phyloP scores from a whole-genome alignment of 53 echinoderm and acorn worm genomes.

The Antedon mediterranea region DNA sequence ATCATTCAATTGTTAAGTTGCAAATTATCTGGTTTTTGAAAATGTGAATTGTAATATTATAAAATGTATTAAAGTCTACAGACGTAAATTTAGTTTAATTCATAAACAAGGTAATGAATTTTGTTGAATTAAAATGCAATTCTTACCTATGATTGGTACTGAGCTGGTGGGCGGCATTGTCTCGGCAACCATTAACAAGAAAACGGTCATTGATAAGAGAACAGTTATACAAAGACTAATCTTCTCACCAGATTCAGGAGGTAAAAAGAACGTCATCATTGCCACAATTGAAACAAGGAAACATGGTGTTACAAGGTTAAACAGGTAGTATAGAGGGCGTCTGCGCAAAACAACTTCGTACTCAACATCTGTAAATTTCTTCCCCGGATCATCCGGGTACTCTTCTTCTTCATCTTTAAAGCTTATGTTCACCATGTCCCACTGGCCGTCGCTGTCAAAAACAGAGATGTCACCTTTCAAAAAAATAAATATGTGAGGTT shows the following conservation, averaged over 20 bases:
- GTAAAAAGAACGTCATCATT: slow-evolving; percentile 89
- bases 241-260: slow-evolving; percentile 92
- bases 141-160: slow-evolving; percentile 85
- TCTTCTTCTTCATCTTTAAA: slow-evolving; percentile 16
- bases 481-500: too few species aligned
- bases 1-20: too few species aligned
- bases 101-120: too few species aligned
- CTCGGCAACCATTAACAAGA: slow-evolving; percentile 84
- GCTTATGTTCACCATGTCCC: slow-evolving; percentile 67
- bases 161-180: slow-evolving; percentile 96
- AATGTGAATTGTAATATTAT: too few species aligned
- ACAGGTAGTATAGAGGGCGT: slow-evolving; percentile 84
- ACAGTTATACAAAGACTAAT: slow-evolving; percentile 93
- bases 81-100: too few species aligned
- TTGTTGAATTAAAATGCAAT: background rate
- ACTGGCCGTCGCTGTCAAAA: slow-evolving; percentile 81
- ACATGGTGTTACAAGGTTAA: slow-evolving; percentile 88
- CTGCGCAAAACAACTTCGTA: slow-evolving; percentile 55
- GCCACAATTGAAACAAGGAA: slow-evolving; percentile 86
- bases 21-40: too few species aligned
- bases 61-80: too few species aligned
- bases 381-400: slow-evolving; percentile 92
- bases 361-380: slow-evolving; percentile 59
- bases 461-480: slow-evolving; percentile 75
- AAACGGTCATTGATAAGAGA: slow-evolving; percentile 81